Conservation (phyloP, 30 jellyfish, hydroid and myxozoan genomes). For the Aurelia coerulea region DNA sequence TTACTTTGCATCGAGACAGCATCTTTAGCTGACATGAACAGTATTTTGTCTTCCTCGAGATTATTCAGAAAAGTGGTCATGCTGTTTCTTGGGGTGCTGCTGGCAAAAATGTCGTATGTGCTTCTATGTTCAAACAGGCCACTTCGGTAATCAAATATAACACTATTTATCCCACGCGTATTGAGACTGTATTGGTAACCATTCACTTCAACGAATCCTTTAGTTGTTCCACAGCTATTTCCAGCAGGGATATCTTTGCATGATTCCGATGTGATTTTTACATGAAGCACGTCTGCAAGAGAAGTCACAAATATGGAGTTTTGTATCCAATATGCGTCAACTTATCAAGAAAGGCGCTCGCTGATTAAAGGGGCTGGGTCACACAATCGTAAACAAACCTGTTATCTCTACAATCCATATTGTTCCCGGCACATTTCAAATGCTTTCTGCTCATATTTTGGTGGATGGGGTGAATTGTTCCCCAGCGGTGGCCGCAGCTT, state of each 20-base stretch:
- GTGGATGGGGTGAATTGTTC: too few relatives aligned
- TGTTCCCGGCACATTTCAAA: too few relatives aligned
- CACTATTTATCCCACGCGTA: conserved; percentile 28
- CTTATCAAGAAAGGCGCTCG: too few relatives aligned
- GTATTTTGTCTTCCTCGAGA: conserved; percentile 12
- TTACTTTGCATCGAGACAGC: background rate
- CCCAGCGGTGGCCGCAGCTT: too few relatives aligned
- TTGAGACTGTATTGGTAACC: conserved; percentile 34
- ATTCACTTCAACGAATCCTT: conserved; percentile 18
- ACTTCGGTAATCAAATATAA: conserved; percentile 53
- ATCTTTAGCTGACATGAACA: conserved; percentile 28
- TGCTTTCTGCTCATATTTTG: too few relatives aligned
- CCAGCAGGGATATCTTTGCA: background rate
- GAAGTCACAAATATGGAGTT: background rate
- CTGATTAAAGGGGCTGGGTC: too few relatives aligned
- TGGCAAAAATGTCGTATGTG: background rate
- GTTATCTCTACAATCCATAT: too few relatives aligned
- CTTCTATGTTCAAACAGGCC: conserved; percentile 43
- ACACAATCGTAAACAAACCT: too few relatives aligned
- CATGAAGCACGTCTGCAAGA: background rate
- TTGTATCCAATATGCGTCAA: too few relatives aligned
- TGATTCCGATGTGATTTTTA: background rate
- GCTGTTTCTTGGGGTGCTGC: background rate
- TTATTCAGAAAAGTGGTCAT: conserved; percentile 14
- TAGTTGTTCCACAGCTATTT: background rate